Evolutionary conservation across 2,888 invertebrate genomes (phyloP).

Genomic region (Labia minor): DNA sequence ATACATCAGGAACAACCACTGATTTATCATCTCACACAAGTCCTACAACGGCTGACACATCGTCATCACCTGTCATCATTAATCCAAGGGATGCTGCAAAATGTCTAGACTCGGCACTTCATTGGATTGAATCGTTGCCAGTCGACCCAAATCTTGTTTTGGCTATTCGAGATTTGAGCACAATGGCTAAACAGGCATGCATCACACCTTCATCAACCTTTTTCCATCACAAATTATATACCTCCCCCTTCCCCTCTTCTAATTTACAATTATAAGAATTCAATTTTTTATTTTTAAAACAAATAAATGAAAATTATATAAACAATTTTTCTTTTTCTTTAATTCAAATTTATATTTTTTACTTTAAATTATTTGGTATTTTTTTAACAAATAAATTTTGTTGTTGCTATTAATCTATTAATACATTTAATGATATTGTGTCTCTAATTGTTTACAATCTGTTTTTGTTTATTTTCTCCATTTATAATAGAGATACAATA

Average conservation of each 20-base stretch:
- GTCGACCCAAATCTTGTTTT: constrained; percentile 36
- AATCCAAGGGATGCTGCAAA: constrained; percentile 33
- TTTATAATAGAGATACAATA: no score
- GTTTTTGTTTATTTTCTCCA: no score
- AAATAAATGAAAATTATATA: no score
- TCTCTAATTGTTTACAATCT: no score
- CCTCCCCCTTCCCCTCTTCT: not conserved
- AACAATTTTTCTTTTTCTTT: no score
- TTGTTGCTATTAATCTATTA: no score
- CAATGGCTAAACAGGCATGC: constrained; percentile 33
- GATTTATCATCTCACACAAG: not conserved
- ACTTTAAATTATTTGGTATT: no score
- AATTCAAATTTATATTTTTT: no score
- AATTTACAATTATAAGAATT: no score
- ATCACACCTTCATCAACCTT: constrained; percentile 14
- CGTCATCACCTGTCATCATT: constrained; percentile 33
- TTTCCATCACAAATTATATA: not conserved
- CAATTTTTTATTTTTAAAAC: no score
- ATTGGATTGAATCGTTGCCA: constrained; percentile 42
- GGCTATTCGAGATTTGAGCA: constrained; percentile 30
- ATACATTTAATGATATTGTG: no score
- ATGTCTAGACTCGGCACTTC: constrained; percentile 36
- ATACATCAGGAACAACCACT: not conserved
- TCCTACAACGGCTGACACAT: not conserved
- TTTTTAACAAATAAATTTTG: no score